Conservation (phyloP, 2,888 invertebrate species). For the Tachina lurida region DNA sequence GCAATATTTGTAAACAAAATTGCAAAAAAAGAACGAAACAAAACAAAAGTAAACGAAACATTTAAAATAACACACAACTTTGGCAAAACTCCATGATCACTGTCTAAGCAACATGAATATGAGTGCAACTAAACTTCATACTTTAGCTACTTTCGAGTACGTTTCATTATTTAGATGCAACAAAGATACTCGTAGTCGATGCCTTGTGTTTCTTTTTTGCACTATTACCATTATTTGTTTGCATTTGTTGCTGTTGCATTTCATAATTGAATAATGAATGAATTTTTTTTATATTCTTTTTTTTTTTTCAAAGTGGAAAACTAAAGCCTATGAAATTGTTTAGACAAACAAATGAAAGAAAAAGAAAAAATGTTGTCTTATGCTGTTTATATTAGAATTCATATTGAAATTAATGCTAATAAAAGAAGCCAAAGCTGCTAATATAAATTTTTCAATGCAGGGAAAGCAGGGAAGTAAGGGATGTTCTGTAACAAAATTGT, state of each 20-base stretch:
- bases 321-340: no score
- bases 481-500: no score
- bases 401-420: no score
- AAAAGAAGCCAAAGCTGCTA: no score
- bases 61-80: slow-evolving; percentile 44
- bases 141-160: slow-evolving; percentile 1
- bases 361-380: no score
- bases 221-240: neutral
- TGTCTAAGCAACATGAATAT: slow-evolving; percentile 2
- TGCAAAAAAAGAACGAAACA: neutral
- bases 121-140: slow-evolving; percentile 18
- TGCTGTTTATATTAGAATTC: no score
- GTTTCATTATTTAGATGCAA: neutral
- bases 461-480: no score
- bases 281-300: neutral
- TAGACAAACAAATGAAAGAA: no score
- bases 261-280: slow-evolving; percentile 16
- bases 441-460: no score
- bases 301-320: no score
- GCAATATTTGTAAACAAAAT: neutral
- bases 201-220: neutral
- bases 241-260: neutral
- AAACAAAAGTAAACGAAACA: slow-evolving; percentile 5
- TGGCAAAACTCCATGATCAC: slow-evolving; percentile 54
- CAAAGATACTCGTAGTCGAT: neutral